Percentiles rank a stretch among this genome's conserved stretches.
Evolutionary conservation across 1,140 invertebrate species (phyloP).

Genomic region (Zaprionus kolodkinae): DNA sequence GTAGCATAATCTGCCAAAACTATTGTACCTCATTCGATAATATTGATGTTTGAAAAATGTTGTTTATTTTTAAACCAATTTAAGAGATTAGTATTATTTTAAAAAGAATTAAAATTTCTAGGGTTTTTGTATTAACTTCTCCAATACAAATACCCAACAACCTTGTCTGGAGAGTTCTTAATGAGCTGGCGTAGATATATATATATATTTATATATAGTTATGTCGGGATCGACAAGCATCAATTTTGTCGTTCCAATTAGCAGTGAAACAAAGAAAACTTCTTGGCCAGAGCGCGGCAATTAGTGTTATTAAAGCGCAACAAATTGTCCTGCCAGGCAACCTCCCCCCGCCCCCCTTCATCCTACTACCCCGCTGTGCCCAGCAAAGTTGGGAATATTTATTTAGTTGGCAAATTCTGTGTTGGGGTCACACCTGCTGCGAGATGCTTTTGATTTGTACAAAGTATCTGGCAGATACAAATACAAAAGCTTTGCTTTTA

Average conservation of each 20-base stretch:
- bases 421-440: constrained; percentile 16
- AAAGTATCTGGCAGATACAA: constrained; percentile 73
- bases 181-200: neutral
- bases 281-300: constrained; percentile 37
- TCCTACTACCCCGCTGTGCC: neutral
- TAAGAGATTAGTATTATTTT: too few species aligned
- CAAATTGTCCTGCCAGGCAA: constrained; percentile 34
- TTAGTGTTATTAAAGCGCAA: constrained; percentile 70
- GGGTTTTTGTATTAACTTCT: neutral
- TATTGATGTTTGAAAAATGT: too few species aligned
- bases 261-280: constrained; percentile 17
- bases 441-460: constrained; percentile 70
- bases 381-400: constrained; percentile 33
- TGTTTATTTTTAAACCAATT: too few species aligned
- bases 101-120: too few species aligned
- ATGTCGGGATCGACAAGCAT: constrained; percentile 2
- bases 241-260: constrained; percentile 47
- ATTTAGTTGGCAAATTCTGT: constrained; percentile 26
- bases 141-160: neutral
- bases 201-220: constrained; percentile 14
- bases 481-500: constrained; percentile 63
- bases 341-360: neutral
- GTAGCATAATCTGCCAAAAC: too few species aligned
- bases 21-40: too few species aligned
- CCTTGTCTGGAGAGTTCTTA: neutral